phyloP scores from a whole-genome alignment of 2,888 invertebrate species.

The Entomobrya proxima region DNA sequence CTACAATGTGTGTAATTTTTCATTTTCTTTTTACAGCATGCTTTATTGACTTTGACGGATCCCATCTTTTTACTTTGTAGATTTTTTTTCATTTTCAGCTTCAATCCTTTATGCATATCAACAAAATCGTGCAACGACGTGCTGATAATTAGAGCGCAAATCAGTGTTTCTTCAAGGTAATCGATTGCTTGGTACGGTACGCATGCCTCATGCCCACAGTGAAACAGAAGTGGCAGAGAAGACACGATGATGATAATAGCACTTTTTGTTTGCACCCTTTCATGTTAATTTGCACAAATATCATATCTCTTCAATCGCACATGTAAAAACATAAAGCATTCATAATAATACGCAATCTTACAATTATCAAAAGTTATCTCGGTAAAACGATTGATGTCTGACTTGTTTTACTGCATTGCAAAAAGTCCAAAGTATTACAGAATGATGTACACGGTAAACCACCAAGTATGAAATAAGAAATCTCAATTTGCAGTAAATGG shows the following conservation, averaged over 20 bases:
- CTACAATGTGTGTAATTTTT: slow-evolving; percentile 5
- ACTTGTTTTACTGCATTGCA: neutral
- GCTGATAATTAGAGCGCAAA: slow-evolving; percentile 57
- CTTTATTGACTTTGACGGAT: slow-evolving; percentile 51
- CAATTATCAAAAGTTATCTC: slow-evolving; percentile 2
- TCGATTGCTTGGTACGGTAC: slow-evolving; percentile 12
- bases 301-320: neutral
- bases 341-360: slow-evolving; percentile 21
- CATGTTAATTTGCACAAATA: neutral
- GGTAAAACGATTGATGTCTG: neutral
- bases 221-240: neutral
- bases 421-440: neutral
- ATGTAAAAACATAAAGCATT: neutral
- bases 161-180: slow-evolving; percentile 42
- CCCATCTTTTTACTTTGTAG: slow-evolving; percentile 1
- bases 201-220: neutral
- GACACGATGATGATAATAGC: neutral
- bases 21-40: slow-evolving; percentile 1
- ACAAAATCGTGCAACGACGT: neutral
- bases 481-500: neutral
- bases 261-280: neutral
- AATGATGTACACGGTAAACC: neutral
- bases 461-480: neutral
- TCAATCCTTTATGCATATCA: slow-evolving; percentile 21
- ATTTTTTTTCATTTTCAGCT: slow-evolving; percentile 10